These are phyloP conservation scores for Drosophila kanekoi DNA, from an alignment of 2,888 invertebrate genomes.

Conservation along the genomic window DNA sequence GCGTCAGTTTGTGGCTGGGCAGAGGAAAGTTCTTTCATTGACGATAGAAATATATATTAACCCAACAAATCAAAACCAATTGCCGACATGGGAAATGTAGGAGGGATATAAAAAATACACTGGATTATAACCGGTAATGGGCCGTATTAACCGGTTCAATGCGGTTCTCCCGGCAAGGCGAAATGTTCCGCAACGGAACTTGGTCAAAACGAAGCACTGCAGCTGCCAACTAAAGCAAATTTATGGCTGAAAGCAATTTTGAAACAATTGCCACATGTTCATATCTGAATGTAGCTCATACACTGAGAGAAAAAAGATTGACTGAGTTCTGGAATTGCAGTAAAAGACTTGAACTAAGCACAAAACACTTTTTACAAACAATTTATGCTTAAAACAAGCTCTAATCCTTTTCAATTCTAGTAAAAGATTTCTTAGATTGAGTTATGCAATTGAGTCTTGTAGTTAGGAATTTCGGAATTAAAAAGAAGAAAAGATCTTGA, in stretches of 20 bases:
- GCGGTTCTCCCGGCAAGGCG: slow-evolving; percentile 33
- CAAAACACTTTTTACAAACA: too few relatives aligned
- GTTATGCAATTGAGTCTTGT: too few relatives aligned
- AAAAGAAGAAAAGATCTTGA: too few relatives aligned
- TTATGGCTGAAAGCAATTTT: slow-evolving; percentile 35
- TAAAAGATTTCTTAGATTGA: too few relatives aligned
- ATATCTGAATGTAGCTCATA: slow-evolving; percentile 4
- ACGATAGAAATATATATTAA: slow-evolving; percentile 9
- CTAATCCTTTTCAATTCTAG: too few relatives aligned
- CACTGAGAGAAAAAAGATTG: too few relatives aligned
- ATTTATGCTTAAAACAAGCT: too few relatives aligned
- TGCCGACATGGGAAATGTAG: slow-evolving; percentile 23
- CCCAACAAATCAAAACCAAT: slow-evolving; percentile 60
- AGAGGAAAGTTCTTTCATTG: slow-evolving; percentile 18
- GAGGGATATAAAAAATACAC: slow-evolving; percentile 8
- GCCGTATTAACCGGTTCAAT: slow-evolving; percentile 52
- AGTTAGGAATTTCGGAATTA: too few relatives aligned
- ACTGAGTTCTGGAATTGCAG: too few relatives aligned
- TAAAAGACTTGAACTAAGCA: too few relatives aligned
- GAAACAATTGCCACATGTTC: slow-evolving; percentile 34
- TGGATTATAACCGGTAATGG: slow-evolving; percentile 44
- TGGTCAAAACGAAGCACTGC: slow-evolving; percentile 50
- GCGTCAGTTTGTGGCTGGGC: slow-evolving; percentile 6
- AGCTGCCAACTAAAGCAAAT: slow-evolving; percentile 43
- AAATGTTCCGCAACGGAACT: slow-evolving; percentile 15